These are phyloP conservation scores for Andrena trimmerana DNA, from an alignment of 2,888 invertebrate species.

Conservation along the genomic window DNA sequence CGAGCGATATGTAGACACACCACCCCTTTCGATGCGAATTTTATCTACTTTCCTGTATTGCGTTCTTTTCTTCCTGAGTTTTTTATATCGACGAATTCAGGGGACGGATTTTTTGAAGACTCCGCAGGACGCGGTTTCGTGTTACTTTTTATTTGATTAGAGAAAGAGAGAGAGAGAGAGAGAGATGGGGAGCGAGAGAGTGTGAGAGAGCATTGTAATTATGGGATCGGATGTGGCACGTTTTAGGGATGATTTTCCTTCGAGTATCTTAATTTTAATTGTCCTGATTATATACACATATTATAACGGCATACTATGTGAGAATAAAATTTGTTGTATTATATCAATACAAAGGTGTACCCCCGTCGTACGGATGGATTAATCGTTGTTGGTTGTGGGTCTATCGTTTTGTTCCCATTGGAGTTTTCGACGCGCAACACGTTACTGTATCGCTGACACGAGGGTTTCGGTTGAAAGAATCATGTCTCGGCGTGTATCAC, in stretches of 20 bases:
- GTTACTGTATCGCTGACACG: constrained; percentile 42
- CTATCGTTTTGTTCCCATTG: constrained; percentile 35
- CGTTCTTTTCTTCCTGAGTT: not conserved
- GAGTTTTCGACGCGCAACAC: constrained; percentile 42
- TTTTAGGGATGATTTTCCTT: constrained; percentile 43
- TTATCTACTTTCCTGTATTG: constrained; percentile 8
- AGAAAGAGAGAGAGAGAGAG: constrained; percentile 3
- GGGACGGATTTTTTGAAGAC: constrained; percentile 1
- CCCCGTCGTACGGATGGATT: constrained; percentile 26
- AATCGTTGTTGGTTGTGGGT: constrained; percentile 39
- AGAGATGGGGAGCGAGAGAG: constrained; percentile 4
- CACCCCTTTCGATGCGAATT: not conserved
- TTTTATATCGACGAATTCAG: constrained; percentile 8
- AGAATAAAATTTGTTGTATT: constrained; percentile 49
- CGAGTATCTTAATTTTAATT: constrained; percentile 23
- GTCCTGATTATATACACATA: constrained; percentile 34
- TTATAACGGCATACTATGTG: constrained; percentile 31
- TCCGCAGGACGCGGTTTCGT: constrained; percentile 12
- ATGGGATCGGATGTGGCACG: constrained; percentile 45
- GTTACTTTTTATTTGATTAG: constrained; percentile 37
- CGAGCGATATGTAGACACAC: not conserved
- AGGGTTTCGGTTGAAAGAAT: constrained; percentile 36
- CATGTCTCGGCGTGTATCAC: constrained; percentile 58
- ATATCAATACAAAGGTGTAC: constrained; percentile 39
- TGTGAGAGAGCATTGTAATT: constrained; percentile 29